Percentiles rank a stretch among this genome's conserved stretches.
Evolutionary conservation across 2,888 invertebrate genomes (phyloP).

Genomic region (Cordilura impudica): DNA sequence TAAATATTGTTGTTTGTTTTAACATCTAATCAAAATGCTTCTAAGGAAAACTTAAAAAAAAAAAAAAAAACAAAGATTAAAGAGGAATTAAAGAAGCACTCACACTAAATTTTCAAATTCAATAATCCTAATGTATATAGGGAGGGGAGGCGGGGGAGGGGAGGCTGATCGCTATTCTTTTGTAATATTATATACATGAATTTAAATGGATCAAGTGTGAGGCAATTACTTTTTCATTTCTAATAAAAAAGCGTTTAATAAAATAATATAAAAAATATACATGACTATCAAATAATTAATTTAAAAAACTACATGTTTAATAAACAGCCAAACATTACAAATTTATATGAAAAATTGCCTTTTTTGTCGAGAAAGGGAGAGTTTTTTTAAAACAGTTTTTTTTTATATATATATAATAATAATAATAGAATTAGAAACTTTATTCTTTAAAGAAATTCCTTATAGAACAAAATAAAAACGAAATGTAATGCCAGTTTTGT

Average conservation of each 20-base stretch:
- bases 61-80: conserved; percentile 7
- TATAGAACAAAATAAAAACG: neutral
- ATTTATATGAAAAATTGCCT: conserved; percentile 60
- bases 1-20: conserved; percentile 37
- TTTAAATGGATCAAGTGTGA: neutral
- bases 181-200: too few species aligned
- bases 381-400: conserved; percentile 30
- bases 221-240: neutral
- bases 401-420: conserved; percentile 33
- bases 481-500: conserved; percentile 35
- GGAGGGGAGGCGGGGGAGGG: too few species aligned
- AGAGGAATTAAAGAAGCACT: neutral
- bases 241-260: neutral
- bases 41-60: conserved; percentile 20
- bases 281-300: conserved; percentile 52
- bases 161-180: too few species aligned
- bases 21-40: conserved; percentile 36
- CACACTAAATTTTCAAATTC: conserved; percentile 21
- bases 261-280: conserved; percentile 26
- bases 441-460: conserved; percentile 34
- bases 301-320: conserved; percentile 53
- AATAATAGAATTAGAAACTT: conserved; percentile 40
- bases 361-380: conserved; percentile 21
- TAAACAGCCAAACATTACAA: conserved; percentile 62
- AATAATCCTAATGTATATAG: neutral